Base-by-base conservation (phyloP, 2,797 vertebrate genomes). In the Okamejei kenojei region DNA sequence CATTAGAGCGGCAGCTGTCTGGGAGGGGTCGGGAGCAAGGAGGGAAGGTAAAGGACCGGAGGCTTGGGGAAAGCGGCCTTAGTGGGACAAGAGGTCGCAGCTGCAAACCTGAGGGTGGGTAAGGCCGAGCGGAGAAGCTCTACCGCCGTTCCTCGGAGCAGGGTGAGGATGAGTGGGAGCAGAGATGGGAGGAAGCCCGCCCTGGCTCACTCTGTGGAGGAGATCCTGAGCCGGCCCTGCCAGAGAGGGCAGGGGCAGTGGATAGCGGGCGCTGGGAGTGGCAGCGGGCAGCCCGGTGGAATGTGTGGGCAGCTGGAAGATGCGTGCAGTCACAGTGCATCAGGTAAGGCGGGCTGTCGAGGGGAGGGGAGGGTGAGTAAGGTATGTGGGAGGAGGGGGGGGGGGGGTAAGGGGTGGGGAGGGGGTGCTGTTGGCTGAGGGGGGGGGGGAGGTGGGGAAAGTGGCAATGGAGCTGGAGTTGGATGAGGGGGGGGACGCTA, bases 191-290 rank as follows among this genome's bases (percentile, higher is more conserved):
- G 45, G 38, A 76, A 19, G 90, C 71, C 90, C 15, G 1, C 13
- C 1, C 90, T 74, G 90, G 6, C 90, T 74, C 73, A 92, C 90
- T 92, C 90, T 1, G 71, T 92, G 71, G 90, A 92, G 7, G 71
- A 58, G 17, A 92, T 92, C 29, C 32, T 92, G 71, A 73, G 71
- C 68, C 68, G 45, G 26, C 90, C 90, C n/a, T 58, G 35, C 76
- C 71, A 74, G 21, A n/a, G 38, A 92, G 38, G 11, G 26, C n/a
- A 23, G 90, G 35, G 13, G 21, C 38, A 29, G 68, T 23, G 5
- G 10, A 65, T 71, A 38, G 4, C 15, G 1, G 38, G 21, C 7
- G 23, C 1, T 38, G 10, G 68, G 4, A 45, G 19, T 10, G 23
- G 5, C 13, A 15, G 19, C 0, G 32, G 23, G n/a, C 61, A 9